phyloP scores from a whole-genome alignment of 1,140 invertebrate species.

The Callitettix versicolor region DNA sequence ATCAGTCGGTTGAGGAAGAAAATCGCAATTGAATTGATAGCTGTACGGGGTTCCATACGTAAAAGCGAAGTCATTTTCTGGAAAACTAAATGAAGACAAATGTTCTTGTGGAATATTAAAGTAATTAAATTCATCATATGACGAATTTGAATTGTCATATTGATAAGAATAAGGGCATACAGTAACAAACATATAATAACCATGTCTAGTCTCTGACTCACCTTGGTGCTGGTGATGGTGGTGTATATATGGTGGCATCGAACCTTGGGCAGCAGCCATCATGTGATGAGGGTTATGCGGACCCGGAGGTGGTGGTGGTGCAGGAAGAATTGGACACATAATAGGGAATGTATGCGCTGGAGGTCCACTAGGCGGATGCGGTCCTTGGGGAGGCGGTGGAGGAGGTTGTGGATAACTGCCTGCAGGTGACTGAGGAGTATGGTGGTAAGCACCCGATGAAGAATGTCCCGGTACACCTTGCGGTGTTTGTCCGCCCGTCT shows the following conservation, averaged over 20 bases:
- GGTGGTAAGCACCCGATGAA: conserved; percentile 22
- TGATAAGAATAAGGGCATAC: too few relatives aligned
- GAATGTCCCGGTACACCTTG: neutral
- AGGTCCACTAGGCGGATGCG: conserved; percentile 31
- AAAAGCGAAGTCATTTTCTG: too few relatives aligned
- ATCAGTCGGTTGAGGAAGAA: too few relatives aligned
- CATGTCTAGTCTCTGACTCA: too few relatives aligned
- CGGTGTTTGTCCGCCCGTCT: neutral
- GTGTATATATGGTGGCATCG: neutral
- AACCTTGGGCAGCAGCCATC: conserved; percentile 31
- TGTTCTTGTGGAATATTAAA: too few relatives aligned
- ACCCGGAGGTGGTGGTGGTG: conserved; percentile 40
- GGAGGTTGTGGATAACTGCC: conserved; percentile 35
- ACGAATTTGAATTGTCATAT: too few relatives aligned
- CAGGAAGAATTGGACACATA: conserved; percentile 46
- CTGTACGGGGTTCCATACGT: too few relatives aligned
- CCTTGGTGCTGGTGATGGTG: conserved; percentile 23
- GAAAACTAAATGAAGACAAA: too few relatives aligned
- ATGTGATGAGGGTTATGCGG: conserved; percentile 38
- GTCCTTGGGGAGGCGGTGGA: conserved; percentile 36
- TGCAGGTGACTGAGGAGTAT: conserved; percentile 39
- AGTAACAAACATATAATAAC: too few relatives aligned
- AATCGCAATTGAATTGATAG: too few relatives aligned
- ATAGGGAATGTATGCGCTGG: conserved; percentile 41
- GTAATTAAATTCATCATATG: too few relatives aligned